phyloP scores from a whole-genome alignment of 35 echinoderm and acorn worm species.

The Ophiothrix spiculata region DNA sequence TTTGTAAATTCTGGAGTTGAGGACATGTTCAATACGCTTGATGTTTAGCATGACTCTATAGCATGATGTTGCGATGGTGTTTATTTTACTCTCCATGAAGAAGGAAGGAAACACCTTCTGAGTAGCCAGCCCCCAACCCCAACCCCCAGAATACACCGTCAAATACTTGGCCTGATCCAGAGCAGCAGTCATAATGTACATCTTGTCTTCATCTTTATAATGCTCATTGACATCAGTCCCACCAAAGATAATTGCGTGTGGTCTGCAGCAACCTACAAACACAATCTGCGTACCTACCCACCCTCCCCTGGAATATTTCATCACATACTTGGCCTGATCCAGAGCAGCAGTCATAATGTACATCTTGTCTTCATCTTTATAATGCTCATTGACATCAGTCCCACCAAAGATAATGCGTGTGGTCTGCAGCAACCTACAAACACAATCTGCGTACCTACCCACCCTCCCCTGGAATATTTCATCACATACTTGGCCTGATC shows the following conservation, averaged over 20 bases:
- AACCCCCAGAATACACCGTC: neutral
- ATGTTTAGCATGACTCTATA: neutral
- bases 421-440: neutral
- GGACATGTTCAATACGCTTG: neutral
- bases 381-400: neutral
- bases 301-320: no score
- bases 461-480: no score
- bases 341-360: neutral
- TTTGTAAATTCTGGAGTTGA: neutral
- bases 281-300: no score
- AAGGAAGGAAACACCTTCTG: no score
- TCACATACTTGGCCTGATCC: neutral
- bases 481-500: constrained; percentile 47
- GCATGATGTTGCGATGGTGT: neutral
- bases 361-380: neutral
- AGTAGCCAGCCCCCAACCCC: no score
- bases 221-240: constrained; percentile 66
- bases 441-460: neutral
- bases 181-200: constrained; percentile 37
- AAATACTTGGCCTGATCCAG: constrained; percentile 34
- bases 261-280: constrained; percentile 27
- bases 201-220: constrained; percentile 23
- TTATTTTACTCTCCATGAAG: no score
- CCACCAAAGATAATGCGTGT: neutral
- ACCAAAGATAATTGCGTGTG: constrained; percentile 38